A percentile compares a stretch with the other conserved stretches of the same genome.
phyloP scores from a whole-genome alignment of 2,797 vertebrate genomes.

The Myotis planiceps region DNA sequence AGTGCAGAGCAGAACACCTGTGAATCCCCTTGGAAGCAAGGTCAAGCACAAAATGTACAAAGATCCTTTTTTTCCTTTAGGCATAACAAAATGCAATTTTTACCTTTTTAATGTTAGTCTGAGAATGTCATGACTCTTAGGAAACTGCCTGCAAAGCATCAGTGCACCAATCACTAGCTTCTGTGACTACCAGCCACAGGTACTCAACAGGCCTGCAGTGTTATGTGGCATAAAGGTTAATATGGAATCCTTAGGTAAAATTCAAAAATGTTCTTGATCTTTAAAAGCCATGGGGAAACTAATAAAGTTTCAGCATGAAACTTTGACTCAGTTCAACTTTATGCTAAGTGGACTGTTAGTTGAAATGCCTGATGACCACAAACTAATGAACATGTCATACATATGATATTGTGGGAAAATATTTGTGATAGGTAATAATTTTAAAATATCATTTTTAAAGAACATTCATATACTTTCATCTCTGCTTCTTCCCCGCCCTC shows the following conservation, averaged over 20 bases:
- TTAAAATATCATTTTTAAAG: background rate
- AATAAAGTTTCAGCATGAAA: constrained; percentile 62
- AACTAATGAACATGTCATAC: background rate
- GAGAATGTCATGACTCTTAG: constrained; percentile 41
- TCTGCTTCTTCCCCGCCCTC: background rate
- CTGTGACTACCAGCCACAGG: constrained; percentile 49
- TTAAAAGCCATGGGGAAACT: constrained; percentile 54
- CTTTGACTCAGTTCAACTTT: constrained; percentile 35
- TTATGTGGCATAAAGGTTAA: constrained; percentile 74
- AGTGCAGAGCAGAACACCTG: background rate
- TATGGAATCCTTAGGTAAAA: constrained; percentile 69
- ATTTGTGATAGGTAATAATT: background rate
- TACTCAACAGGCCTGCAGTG: constrained; percentile 70
- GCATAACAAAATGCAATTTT: constrained; percentile 63
- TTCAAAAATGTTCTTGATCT: constrained; percentile 74
- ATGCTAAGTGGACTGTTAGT: constrained; percentile 1
- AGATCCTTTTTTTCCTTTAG: background rate
- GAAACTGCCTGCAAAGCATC: constrained; percentile 48
- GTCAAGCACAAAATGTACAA: constrained; percentile 64
- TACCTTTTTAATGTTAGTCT: constrained; percentile 54
- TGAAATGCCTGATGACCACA: constrained; percentile 7
- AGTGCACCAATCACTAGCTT: constrained; percentile 73
- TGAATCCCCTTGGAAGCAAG: constrained; percentile 32
- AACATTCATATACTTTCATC: background rate
- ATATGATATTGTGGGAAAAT: background rate